Percentiles rank a stretch among this genome's conserved stretches.
phyloP scores from a whole-genome alignment of 2,888 invertebrate genomes.

The Plagiodera versicolora region DNA sequence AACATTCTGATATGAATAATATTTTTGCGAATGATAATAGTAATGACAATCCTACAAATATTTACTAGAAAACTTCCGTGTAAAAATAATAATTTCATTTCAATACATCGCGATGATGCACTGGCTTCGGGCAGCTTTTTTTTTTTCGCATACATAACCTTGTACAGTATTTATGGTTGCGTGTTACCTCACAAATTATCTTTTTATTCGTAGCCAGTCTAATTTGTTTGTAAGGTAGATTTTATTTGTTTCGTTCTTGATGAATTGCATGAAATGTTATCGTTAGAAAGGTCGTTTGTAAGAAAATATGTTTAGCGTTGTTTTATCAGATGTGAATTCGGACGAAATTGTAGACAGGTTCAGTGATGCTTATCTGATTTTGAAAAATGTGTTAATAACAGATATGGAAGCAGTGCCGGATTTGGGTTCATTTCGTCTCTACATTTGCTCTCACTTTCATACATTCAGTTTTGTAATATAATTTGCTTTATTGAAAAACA shows the following conservation, averaged over 20 bases:
- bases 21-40: too few relatives aligned
- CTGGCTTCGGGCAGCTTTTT: neutral
- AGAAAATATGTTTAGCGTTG: slow-evolving; percentile 12
- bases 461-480: too few relatives aligned
- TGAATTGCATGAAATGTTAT: slow-evolving; percentile 21
- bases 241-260: slow-evolving; percentile 13
- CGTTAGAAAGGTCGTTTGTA: slow-evolving; percentile 23
- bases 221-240: slow-evolving; percentile 18
- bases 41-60: too few relatives aligned
- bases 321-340: slow-evolving; percentile 7
- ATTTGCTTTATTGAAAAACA: too few relatives aligned
- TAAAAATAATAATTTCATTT: too few relatives aligned
- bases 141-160: neutral
- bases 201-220: slow-evolving; percentile 22
- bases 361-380: neutral
- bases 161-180: slow-evolving; percentile 15
- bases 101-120: neutral
- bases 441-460: too few relatives aligned
- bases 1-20: too few relatives aligned
- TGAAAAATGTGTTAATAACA: neutral
- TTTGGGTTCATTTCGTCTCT: too few relatives aligned
- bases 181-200: slow-evolving; percentile 15
- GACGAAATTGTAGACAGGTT: slow-evolving; percentile 15
- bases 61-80: too few relatives aligned
- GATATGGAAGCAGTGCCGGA: neutral